Evolutionary conservation across 2,797 vertebrate genomes (phyloP).

Genomic region (Anguilla marmorata): DNA sequence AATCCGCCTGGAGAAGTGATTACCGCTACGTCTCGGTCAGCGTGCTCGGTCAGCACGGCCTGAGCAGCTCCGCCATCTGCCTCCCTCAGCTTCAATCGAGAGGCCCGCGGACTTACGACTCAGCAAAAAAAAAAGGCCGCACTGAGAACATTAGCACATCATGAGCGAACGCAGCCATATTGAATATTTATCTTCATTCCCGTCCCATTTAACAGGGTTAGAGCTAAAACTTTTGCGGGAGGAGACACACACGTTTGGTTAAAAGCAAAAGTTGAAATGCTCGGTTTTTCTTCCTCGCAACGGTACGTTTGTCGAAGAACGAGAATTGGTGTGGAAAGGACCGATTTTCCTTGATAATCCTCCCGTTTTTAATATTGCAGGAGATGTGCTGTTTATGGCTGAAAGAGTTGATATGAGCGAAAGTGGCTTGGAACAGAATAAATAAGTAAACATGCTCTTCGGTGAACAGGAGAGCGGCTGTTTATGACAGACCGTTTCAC

Average conservation of each 20-base stretch:
- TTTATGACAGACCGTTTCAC: constrained; percentile 36
- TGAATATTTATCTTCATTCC: background rate
- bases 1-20: constrained; percentile 4
- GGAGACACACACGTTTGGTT: background rate
- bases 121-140: background rate
- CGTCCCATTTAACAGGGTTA: background rate
- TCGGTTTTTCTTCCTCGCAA: background rate
- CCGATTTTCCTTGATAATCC: constrained; percentile 23
- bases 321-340: background rate
- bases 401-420: constrained; percentile 25
- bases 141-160: background rate
- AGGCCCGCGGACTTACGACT: background rate
- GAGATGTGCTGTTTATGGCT: constrained; percentile 20
- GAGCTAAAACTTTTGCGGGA: background rate
- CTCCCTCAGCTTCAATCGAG: background rate
- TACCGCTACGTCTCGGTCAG: background rate
- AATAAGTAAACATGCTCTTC: constrained; percentile 33
- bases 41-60: constrained; percentile 9
- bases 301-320: background rate
- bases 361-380: constrained; percentile 17
- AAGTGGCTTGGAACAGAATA: constrained; percentile 23
- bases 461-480: background rate
- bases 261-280: background rate
- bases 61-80: background rate
- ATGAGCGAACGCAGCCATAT: background rate